Evolutionary conservation across 2,797 vertebrate genomes (phyloP).

Genomic region (Hemibagrus guttatus): DNA sequence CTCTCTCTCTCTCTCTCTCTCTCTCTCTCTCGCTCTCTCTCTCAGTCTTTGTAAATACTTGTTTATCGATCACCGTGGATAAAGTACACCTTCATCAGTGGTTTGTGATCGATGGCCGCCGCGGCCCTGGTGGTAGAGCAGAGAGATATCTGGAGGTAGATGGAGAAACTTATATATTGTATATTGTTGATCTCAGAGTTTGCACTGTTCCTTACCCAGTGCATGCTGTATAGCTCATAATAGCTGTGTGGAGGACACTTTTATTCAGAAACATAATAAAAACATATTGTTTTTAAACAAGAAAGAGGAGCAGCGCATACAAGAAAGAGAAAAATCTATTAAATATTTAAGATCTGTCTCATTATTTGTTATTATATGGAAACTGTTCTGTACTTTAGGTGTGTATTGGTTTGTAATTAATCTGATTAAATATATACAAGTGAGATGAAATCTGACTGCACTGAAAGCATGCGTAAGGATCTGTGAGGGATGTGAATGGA

Average conservation of each 20-base stretch:
- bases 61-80: neutral
- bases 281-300: neutral
- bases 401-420: neutral
- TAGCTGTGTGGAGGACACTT: neutral
- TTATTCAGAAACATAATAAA: neutral
- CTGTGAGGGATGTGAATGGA: conserved; percentile 2
- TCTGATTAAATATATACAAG: neutral
- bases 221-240: neutral
- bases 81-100: conserved; percentile 13
- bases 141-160: neutral
- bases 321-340: neutral
- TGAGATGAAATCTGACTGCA: neutral
- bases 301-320: neutral
- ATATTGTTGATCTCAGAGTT: neutral
- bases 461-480: neutral
- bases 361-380: neutral
- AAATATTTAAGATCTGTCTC: neutral
- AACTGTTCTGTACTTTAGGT: neutral
- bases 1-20: neutral
- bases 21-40: neutral
- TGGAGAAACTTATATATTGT: neutral
- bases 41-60: neutral
- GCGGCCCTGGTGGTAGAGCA: neutral
- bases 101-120: neutral
- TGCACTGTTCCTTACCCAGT: neutral